A percentile compares a stretch with the other conserved stretches of the same genome.
These are phyloP conservation scores for Tanytarsus gracilentus DNA, from an alignment of 2,888 invertebrate species.

Conservation along the genomic window DNA sequence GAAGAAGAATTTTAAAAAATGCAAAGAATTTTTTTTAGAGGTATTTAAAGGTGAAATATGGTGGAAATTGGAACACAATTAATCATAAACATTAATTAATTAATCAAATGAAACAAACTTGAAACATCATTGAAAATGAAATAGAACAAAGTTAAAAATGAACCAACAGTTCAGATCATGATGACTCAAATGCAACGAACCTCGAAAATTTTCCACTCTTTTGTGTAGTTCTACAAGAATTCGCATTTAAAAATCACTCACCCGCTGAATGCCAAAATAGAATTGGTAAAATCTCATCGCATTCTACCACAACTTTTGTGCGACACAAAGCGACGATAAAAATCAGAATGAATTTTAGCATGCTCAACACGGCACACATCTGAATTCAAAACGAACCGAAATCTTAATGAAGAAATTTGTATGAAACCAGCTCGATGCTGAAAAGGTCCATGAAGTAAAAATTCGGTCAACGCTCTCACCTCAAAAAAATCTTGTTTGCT, in stretches of 20 bases:
- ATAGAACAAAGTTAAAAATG: not conserved
- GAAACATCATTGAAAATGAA: not conserved
- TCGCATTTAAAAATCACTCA: not conserved
- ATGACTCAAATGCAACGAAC: too few relatives aligned
- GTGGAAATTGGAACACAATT: too few relatives aligned
- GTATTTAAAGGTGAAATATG: too few relatives aligned
- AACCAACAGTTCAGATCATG: too few relatives aligned
- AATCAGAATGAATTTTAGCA: not conserved
- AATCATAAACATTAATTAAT: too few relatives aligned
- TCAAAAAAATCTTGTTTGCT: not conserved
- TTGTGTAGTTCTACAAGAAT: not conserved
- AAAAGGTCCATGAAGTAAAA: too few relatives aligned
- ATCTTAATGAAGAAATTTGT: not conserved
- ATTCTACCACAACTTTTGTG: not conserved
- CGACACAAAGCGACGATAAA: not conserved
- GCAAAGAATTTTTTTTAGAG: not conserved
- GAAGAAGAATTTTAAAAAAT: not conserved
- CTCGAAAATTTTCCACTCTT: too few relatives aligned
- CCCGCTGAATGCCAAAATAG: not conserved
- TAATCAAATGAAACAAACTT: too few relatives aligned
- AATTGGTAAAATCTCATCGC: not conserved
- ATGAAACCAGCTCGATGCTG: too few relatives aligned
- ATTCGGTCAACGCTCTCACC: not conserved
- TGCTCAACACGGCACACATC: not conserved
- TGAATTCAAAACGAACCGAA: not conserved